Evolutionary conservation across 1,140 invertebrate genomes (phyloP).

Genomic region (Brachystomella parvula): DNA sequence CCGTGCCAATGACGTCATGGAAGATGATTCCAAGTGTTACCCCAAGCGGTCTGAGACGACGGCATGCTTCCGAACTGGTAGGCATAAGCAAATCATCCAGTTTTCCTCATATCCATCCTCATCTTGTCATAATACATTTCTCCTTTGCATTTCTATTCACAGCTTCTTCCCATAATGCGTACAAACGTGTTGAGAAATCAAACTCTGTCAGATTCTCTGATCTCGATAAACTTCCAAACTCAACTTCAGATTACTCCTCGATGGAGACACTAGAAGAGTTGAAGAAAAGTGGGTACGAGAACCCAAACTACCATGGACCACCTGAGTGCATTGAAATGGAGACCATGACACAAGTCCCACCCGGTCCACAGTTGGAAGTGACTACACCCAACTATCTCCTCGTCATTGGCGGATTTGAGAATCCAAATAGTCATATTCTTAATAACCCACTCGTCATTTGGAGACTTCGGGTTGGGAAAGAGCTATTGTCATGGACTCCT

Average conservation of each 20-base stretch:
- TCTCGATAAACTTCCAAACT: constrained; percentile 49
- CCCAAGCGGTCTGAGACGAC: not conserved
- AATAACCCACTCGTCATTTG: not conserved
- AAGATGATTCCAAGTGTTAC: no score
- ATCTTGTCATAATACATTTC: not conserved
- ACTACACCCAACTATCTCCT: constrained; percentile 34
- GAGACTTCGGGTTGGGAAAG: not conserved
- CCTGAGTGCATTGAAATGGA: constrained; percentile 14
- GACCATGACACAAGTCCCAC: not conserved
- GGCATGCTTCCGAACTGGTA: constrained; percentile 2
- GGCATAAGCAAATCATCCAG: no score
- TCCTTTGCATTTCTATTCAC: constrained; percentile 45
- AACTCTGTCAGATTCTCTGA: constrained; percentile 11
- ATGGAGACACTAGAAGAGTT: constrained; percentile 49
- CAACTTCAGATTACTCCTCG: constrained; percentile 67
- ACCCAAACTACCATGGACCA: constrained; percentile 20
- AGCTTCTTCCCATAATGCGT: not conserved
- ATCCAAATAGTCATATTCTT: not conserved
- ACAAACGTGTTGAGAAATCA: constrained; percentile 43
- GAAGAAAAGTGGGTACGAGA: constrained; percentile 12
- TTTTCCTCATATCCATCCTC: not conserved
- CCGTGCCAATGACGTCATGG: not conserved
- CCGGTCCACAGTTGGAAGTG: not conserved
- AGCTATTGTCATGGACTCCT: no score
- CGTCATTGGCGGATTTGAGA: constrained; percentile 4